Conservation (phyloP, 2,888 invertebrate species). For the Scaptomyza polygonia region DNA sequence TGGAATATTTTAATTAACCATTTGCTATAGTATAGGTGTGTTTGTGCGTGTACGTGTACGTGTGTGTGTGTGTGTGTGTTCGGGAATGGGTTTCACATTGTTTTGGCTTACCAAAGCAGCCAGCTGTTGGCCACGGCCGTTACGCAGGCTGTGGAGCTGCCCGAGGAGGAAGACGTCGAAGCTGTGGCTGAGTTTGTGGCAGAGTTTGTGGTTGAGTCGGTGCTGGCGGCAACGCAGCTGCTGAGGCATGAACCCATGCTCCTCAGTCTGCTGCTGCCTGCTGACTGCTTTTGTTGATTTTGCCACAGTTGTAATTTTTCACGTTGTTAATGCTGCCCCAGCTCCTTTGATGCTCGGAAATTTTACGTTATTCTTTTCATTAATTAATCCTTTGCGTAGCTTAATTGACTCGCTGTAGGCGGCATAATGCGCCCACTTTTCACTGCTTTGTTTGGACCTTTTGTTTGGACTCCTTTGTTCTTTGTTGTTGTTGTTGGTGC, state of each 20-base stretch:
- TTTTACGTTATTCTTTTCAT: slow-evolving; percentile 23
- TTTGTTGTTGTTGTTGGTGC: slow-evolving; percentile 18
- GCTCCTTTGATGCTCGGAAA: slow-evolving; percentile 11
- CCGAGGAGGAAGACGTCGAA: slow-evolving; percentile 61
- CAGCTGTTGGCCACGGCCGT: slow-evolving; percentile 54
- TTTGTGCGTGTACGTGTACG: not conserved
- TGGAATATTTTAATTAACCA: slow-evolving; percentile 70
- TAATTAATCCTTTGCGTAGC: slow-evolving; percentile 28
- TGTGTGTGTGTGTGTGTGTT: not conserved
- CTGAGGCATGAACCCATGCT: slow-evolving; percentile 74
- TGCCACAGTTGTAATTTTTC: slow-evolving; percentile 39
- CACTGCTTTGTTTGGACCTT: slow-evolving; percentile 1
- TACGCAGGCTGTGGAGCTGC: slow-evolving; percentile 42
- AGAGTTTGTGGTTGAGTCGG: slow-evolving; percentile 25
- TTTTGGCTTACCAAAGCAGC: slow-evolving; percentile 62
- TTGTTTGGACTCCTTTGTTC: slow-evolving; percentile 6
- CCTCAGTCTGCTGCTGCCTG: slow-evolving; percentile 25
- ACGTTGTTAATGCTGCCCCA: slow-evolving; percentile 9
- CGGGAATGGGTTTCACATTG: not conserved
- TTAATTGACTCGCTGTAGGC: slow-evolving; percentile 46
- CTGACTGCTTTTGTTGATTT: slow-evolving; percentile 19
- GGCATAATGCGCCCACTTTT: slow-evolving; percentile 39
- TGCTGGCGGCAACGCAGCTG: slow-evolving; percentile 62
- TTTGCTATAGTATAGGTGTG: slow-evolving; percentile 2
- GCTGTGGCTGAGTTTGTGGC: slow-evolving; percentile 42